A percentile compares a stretch with the other conserved stretches of the same genome.
These are phyloP conservation scores for Homarus gammarus DNA, from an alignment of 2,888 invertebrate species.

Conservation along the genomic window DNA sequence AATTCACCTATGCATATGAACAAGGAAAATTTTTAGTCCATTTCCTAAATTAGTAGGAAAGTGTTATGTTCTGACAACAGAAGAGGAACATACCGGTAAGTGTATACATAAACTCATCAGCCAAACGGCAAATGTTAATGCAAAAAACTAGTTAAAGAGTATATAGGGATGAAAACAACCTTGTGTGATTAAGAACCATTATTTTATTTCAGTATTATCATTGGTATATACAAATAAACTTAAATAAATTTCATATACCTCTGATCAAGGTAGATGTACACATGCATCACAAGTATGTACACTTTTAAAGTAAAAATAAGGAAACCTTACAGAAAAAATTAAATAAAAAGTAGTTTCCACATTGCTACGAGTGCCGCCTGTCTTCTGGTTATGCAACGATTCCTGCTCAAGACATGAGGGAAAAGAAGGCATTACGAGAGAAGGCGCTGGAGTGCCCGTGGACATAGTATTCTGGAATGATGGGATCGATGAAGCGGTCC, in stretches of 20 bases:
- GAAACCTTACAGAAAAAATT: not conserved
- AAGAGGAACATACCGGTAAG: no score
- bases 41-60: no score
- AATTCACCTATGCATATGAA: no score
- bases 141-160: no score
- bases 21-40: no score
- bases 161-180: no score
- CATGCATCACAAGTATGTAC: not conserved
- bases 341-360: not conserved
- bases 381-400: not conserved
- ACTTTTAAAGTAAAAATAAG: not conserved
- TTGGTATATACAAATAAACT: not conserved
- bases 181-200: no score
- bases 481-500: conserved; percentile 84
- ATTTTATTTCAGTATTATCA: not conserved
- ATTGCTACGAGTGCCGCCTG: not conserved
- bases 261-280: not conserved
- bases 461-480: conserved; percentile 86
- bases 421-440: not conserved
- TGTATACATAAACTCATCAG: no score
- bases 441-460: conserved; percentile 79
- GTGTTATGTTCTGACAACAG: no score
- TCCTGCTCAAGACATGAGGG: conserved; percentile 13
- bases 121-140: no score
- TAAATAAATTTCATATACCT: not conserved